A percentile compares a stretch with the other conserved stretches of the same genome.
phyloP scores from a whole-genome alignment of 2,888 invertebrate genomes.

The Rotaria macrura region DNA sequence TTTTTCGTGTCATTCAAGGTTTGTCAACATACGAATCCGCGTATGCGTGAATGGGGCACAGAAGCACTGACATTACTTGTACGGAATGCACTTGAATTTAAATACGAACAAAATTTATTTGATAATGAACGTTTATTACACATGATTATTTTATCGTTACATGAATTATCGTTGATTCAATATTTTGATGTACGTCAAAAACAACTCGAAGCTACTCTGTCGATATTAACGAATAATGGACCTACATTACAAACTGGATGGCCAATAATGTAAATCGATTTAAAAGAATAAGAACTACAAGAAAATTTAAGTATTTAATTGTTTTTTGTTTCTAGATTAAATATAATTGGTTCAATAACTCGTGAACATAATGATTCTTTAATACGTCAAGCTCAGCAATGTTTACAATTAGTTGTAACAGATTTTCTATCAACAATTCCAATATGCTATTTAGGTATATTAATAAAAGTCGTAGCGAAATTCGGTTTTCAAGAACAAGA shows the following conservation, averaged over 20 bases:
- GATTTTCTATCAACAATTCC: constrained; percentile 86
- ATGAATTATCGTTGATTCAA: constrained; percentile 75
- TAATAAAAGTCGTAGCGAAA: constrained; percentile 80
- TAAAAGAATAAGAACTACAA: neutral
- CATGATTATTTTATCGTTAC: constrained; percentile 72
- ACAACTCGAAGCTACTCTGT: constrained; percentile 83
- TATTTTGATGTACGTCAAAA: constrained; percentile 85
- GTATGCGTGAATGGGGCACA: constrained; percentile 87
- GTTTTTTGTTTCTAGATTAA: constrained; percentile 36
- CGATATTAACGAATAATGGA: constrained; percentile 80
- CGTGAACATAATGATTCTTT: constrained; percentile 59
- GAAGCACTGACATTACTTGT: constrained; percentile 88
- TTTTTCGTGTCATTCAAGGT: constrained; percentile 53
- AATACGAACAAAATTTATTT: constrained; percentile 54
- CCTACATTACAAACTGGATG: constrained; percentile 60
- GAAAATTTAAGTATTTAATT: neutral
- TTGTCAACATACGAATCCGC: constrained; percentile 71
- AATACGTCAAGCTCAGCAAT: constrained; percentile 85
- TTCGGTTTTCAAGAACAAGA: constrained; percentile 92
- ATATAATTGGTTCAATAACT: constrained; percentile 33
- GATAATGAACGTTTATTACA: constrained; percentile 27
- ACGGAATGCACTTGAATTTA: constrained; percentile 75
- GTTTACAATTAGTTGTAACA: constrained; percentile 82
- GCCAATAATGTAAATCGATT: constrained; percentile 3
- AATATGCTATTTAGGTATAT: constrained; percentile 75